A percentile compares a stretch with the other conserved stretches of the same genome.
Evolutionary conservation across 2,888 invertebrate species (phyloP).

Genomic region (Acrobasis suavella): DNA sequence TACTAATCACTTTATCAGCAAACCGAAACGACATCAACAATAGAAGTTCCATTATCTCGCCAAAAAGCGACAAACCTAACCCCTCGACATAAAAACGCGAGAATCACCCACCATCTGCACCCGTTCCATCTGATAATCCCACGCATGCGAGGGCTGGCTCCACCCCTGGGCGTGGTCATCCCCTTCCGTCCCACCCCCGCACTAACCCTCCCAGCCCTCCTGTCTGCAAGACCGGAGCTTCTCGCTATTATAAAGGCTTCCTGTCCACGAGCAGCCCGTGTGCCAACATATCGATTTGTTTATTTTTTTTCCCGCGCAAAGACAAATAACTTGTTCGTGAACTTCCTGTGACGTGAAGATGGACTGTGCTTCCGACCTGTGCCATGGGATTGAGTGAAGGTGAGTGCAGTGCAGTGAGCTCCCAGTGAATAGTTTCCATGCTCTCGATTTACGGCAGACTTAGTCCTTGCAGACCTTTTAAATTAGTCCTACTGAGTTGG

Average conservation of each 20-base stretch:
- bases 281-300: slow-evolving; percentile 77
- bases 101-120: slow-evolving; percentile 27
- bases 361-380: slow-evolving; percentile 35
- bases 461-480: no score
- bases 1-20: slow-evolving; percentile 11
- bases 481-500: no score
- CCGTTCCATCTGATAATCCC: slow-evolving; percentile 35
- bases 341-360: slow-evolving; percentile 52
- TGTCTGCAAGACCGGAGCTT: slow-evolving; percentile 51
- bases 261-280: slow-evolving; percentile 77
- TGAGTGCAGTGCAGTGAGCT: slow-evolving; percentile 23
- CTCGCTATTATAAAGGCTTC: slow-evolving; percentile 80
- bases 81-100: slow-evolving; percentile 17
- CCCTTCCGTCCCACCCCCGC: slow-evolving; percentile 36
- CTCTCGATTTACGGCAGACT: no score
- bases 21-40: background rate
- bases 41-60: slow-evolving; percentile 10
- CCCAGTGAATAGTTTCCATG: background rate
- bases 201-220: slow-evolving; percentile 38
- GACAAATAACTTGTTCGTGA: slow-evolving; percentile 62
- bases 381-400: slow-evolving; percentile 31
- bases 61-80: slow-evolving; percentile 17
- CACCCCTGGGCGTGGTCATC: slow-evolving; percentile 54
- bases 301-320: slow-evolving; percentile 75
- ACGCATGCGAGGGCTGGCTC: slow-evolving; percentile 50